Conservation (phyloP, 1,140 invertebrate genomes). For the Drosophila tsacasi region DNA sequence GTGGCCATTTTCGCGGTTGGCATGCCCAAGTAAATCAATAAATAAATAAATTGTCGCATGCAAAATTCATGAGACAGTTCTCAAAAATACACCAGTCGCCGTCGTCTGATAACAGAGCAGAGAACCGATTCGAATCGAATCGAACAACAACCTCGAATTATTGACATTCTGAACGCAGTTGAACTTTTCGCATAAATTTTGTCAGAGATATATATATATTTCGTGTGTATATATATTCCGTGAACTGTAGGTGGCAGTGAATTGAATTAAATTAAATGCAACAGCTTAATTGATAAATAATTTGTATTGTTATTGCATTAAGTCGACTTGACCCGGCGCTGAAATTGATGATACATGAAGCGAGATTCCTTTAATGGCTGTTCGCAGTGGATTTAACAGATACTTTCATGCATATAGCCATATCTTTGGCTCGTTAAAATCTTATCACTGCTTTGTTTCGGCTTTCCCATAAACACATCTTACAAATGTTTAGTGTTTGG, state of each 20-base stretch:
- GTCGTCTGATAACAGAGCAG: constrained; percentile 35
- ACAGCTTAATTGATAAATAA: constrained; percentile 79
- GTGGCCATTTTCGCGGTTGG: constrained; percentile 30
- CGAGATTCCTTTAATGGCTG: constrained; percentile 19
- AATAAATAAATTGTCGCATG: constrained; percentile 81
- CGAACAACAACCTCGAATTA: constrained; percentile 65
- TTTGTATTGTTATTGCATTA: constrained; percentile 69
- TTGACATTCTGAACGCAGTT: constrained; percentile 81
- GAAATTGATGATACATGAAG: constrained; percentile 11
- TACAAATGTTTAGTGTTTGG: neutral
- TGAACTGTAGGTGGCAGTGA: constrained; percentile 7
- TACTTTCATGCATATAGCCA: constrained; percentile 1
- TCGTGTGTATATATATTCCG: neutral
- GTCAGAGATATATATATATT: neutral
- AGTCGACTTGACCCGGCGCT: constrained; percentile 18
- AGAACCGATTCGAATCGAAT: neutral
- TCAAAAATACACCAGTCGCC: constrained; percentile 26
- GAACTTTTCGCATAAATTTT: constrained; percentile 78
- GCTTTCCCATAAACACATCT: neutral
- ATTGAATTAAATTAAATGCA: constrained; percentile 69
- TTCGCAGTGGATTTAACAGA: constrained; percentile 8
- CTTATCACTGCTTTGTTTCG: neutral
- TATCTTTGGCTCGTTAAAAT: constrained; percentile 19
- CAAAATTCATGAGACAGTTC: constrained; percentile 75
- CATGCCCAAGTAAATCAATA: constrained; percentile 75